Percentiles rank a stretch among this genome's conserved stretches.
Evolutionary conservation across 92 coral and sea anemone species (phyloP).

Genomic region (Meandrina meandrites): DNA sequence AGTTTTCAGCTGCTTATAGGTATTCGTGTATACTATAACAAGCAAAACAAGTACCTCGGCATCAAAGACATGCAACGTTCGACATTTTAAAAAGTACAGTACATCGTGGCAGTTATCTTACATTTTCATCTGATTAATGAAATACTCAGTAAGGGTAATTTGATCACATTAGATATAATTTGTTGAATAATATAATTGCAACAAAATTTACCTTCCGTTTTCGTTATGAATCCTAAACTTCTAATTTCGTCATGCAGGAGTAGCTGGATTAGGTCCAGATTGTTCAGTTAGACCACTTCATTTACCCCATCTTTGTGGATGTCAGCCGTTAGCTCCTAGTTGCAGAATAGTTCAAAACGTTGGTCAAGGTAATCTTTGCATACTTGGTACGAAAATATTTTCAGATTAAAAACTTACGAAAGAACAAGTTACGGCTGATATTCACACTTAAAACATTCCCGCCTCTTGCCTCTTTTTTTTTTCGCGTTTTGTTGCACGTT

Average conservation of each 20-base stretch:
- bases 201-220: too few species aligned
- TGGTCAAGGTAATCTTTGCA: constrained; percentile 16
- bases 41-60: too few species aligned
- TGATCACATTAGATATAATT: too few species aligned
- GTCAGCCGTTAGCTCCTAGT: constrained; percentile 30
- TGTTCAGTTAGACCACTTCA: constrained; percentile 28
- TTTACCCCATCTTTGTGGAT: constrained; percentile 29
- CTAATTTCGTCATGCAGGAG: constrained; percentile 22
- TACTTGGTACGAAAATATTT: background rate
- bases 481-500: background rate
- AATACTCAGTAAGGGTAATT: too few species aligned
- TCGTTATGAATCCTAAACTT: background rate
- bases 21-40: too few species aligned
- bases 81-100: too few species aligned
- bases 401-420: background rate
- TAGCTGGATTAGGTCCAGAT: constrained; percentile 27
- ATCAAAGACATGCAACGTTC: background rate
- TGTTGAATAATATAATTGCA: too few species aligned
- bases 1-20: background rate
- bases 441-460: background rate
- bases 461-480: too few species aligned
- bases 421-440: constrained; percentile 23
- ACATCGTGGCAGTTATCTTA: too few species aligned
- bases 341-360: constrained; percentile 24
- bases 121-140: too few species aligned